phyloP scores from a whole-genome alignment of 2,113 vertebrate species.

The Ceuthmochares aereus region DNA sequence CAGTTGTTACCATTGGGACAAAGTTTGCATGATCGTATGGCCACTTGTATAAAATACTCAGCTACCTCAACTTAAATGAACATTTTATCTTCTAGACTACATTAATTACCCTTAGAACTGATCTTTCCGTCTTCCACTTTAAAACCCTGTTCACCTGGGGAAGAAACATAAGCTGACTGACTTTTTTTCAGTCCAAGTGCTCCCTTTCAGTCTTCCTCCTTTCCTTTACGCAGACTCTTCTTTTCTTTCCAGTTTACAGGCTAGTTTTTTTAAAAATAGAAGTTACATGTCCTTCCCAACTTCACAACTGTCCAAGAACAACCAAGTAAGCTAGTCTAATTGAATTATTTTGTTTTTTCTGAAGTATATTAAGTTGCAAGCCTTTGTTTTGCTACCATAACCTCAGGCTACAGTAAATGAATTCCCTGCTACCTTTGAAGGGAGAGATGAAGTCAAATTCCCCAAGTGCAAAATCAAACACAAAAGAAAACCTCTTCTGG shows the following conservation, averaged over 20 bases:
- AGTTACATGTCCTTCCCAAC: slow-evolving; percentile 49
- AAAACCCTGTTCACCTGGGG: neutral
- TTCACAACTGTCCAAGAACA: slow-evolving; percentile 57
- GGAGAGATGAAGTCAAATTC: slow-evolving; percentile 84
- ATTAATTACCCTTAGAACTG: slow-evolving; percentile 25
- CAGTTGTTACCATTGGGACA: slow-evolving; percentile 20
- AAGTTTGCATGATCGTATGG: neutral
- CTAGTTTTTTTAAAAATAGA: neutral
- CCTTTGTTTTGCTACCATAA: slow-evolving; percentile 82
- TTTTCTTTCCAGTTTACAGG: slow-evolving; percentile 35
- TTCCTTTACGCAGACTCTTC: neutral
- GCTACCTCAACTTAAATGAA: neutral
- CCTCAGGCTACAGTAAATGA: slow-evolving; percentile 85
- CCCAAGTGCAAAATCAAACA: slow-evolving; percentile 87
- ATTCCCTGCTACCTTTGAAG: slow-evolving; percentile 85
- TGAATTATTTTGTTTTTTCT: slow-evolving; percentile 67
- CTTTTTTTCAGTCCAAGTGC: neutral
- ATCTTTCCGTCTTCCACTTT: neutral
- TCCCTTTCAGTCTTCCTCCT: neutral
- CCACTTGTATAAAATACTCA: slow-evolving; percentile 23
- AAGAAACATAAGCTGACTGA: neutral
- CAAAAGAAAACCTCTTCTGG: slow-evolving; percentile 80
- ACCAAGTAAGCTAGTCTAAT: slow-evolving; percentile 36
- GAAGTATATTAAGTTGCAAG: slow-evolving; percentile 74
- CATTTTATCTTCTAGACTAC: slow-evolving; percentile 37